phyloP scores from a whole-genome alignment of 2,888 invertebrate species.

The Amiota communis region DNA sequence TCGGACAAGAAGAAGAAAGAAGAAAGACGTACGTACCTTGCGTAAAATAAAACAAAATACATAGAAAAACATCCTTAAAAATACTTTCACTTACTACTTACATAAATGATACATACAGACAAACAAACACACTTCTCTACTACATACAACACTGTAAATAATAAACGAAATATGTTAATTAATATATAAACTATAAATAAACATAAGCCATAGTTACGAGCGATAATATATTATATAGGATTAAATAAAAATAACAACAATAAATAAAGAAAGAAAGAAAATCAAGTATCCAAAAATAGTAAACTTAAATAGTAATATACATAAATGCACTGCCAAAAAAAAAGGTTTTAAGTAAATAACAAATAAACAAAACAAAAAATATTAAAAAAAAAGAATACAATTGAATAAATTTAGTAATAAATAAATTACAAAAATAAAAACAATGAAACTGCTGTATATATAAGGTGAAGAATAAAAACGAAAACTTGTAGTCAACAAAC shows the following conservation, averaged over 20 bases:
- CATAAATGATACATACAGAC: background rate
- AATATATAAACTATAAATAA: slow-evolving; percentile 46
- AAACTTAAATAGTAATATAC: slow-evolving; percentile 45
- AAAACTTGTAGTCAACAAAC: slow-evolving; percentile 40
- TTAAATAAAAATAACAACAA: slow-evolving; percentile 37
- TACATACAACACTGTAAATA: slow-evolving; percentile 44
- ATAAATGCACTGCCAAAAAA: slow-evolving; percentile 71
- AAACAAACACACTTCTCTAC: background rate
- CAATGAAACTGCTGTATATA: slow-evolving; percentile 61
- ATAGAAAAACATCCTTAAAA: background rate
- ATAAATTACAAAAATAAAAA: slow-evolving; percentile 38
- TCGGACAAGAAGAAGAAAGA: slow-evolving; percentile 42
- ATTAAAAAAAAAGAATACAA: slow-evolving; percentile 32
- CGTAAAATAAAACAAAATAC: slow-evolving; percentile 40
- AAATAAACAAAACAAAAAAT: slow-evolving; percentile 32
- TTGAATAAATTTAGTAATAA: slow-evolving; percentile 42
- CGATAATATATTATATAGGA: slow-evolving; percentile 30
- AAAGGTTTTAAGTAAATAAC: slow-evolving; percentile 66
- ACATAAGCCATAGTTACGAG: slow-evolving; percentile 56
- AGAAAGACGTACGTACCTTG: slow-evolving; percentile 55
- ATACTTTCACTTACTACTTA: too few relatives aligned
- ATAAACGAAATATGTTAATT: slow-evolving; percentile 59
- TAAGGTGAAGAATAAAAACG: slow-evolving; percentile 47
- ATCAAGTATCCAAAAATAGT: slow-evolving; percentile 42
- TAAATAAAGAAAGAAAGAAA: slow-evolving; percentile 45